Evolutionary conservation across 2,888 invertebrate species (phyloP).

Genomic region (Phyllotreta cruciferae): DNA sequence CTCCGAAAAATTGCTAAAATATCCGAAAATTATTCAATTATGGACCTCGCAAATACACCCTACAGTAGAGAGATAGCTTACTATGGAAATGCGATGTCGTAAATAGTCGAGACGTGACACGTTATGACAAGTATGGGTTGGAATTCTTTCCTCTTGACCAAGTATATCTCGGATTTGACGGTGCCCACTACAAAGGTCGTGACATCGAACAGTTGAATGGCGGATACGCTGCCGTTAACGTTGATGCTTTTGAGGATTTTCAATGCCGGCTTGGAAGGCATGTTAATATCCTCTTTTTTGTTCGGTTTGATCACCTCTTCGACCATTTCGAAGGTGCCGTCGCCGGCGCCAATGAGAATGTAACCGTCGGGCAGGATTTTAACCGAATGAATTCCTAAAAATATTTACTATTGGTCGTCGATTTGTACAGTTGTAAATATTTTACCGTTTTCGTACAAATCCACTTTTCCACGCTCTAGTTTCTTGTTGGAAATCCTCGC

Average conservation of each 20-base stretch:
- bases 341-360: slow-evolving; percentile 82
- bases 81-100: slow-evolving; percentile 85
- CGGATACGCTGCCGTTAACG: slow-evolving; percentile 75
- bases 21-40: too few relatives aligned
- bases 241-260: slow-evolving; percentile 61
- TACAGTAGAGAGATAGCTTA: too few relatives aligned
- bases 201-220: slow-evolving; percentile 69
- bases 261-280: slow-evolving; percentile 60
- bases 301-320: slow-evolving; percentile 55
- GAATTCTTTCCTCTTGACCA: slow-evolving; percentile 73
- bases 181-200: slow-evolving; percentile 79
- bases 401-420: background rate
- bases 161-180: slow-evolving; percentile 79
- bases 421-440: too few relatives aligned
- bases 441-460: slow-evolving; percentile 66
- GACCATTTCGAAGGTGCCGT: slow-evolving; percentile 80
- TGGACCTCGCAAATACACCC: too few relatives aligned
- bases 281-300: slow-evolving; percentile 51
- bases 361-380: slow-evolving; percentile 67
- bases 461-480: slow-evolving; percentile 63
- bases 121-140: slow-evolving; percentile 75
- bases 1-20: slow-evolving; percentile 75
- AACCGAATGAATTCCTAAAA: slow-evolving; percentile 70
- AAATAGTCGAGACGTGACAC: slow-evolving; percentile 82
- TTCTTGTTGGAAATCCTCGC: slow-evolving; percentile 62